Conservation (phyloP, 2,113 vertebrate genomes). For the Elephantulus edwardii region DNA sequence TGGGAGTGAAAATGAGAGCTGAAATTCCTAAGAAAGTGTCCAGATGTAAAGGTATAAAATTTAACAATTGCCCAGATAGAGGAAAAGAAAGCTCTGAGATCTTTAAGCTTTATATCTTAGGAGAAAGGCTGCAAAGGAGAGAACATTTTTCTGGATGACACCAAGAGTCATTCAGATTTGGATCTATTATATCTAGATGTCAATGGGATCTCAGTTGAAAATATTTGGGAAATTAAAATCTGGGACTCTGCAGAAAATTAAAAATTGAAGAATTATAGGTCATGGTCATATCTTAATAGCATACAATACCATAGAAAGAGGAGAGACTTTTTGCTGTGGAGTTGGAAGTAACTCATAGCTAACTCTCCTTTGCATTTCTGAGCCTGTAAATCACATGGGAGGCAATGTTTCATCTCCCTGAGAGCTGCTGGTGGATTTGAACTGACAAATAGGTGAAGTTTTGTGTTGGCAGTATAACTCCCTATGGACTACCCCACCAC, state of each 20-base stretch:
- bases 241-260: conserved; percentile 24
- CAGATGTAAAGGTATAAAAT: background rate
- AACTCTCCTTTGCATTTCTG: too few relatives aligned
- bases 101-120: background rate
- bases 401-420: too few relatives aligned
- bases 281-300: background rate
- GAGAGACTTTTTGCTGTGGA: too few relatives aligned
- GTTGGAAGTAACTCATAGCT: too few relatives aligned
- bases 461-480: too few relatives aligned
- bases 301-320: background rate
- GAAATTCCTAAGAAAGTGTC: background rate
- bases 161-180: background rate
- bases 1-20: background rate
- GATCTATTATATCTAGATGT: background rate
- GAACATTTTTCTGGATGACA: background rate
- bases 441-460: too few relatives aligned
- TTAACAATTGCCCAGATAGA: background rate
- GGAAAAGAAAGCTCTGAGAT: background rate
- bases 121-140: background rate
- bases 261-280: background rate
- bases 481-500: too few relatives aligned
- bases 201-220: background rate
- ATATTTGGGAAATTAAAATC: background rate
- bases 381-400: too few relatives aligned
- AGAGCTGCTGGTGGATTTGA: too few relatives aligned